Percentiles rank a stretch among this genome's conserved stretches.
Conservation (phyloP, 1,140 invertebrate genomes). For the Leptonema lineaticorne region DNA sequence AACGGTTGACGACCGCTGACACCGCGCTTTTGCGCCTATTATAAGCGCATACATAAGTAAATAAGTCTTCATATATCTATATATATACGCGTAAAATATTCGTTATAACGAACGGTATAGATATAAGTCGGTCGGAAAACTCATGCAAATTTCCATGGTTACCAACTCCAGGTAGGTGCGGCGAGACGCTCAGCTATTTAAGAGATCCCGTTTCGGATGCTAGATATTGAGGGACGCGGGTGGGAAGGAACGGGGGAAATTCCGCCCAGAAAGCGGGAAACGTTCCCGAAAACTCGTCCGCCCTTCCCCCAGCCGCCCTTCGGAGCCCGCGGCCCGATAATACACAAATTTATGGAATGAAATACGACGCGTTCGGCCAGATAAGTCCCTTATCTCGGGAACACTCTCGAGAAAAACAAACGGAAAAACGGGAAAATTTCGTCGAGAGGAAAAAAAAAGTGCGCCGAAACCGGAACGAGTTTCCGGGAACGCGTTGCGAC, state of each 20-base stretch:
- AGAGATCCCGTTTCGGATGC: too few species aligned
- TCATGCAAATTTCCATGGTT: conserved; percentile 41
- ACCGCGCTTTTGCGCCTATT: conserved; percentile 14
- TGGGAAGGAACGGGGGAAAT: too few species aligned
- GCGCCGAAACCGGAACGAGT: neutral
- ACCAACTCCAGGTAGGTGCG: conserved; percentile 27
- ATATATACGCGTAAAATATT: neutral
- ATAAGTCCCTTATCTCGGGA: conserved; percentile 7
- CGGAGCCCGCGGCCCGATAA: too few species aligned
- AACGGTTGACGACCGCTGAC: neutral
- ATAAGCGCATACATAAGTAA: conserved; percentile 16
- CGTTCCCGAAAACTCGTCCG: too few species aligned
- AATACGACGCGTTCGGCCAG: conserved; percentile 17
- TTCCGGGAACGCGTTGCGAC: neutral
- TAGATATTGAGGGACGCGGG: neutral
- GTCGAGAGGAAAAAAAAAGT: neutral
- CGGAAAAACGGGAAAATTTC: neutral
- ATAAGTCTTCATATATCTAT: neutral
- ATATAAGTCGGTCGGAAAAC: neutral
- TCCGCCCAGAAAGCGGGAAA: too few species aligned
- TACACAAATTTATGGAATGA: conserved; percentile 29
- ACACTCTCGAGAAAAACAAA: conserved; percentile 2
- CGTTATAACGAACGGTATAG: neutral
- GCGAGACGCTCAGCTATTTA: conserved; percentile 28
- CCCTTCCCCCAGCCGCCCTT: too few species aligned